Percentiles rank a stretch among this genome's conserved stretches.
Conservation (phyloP, 2,888 invertebrate species). For the Harpagoxenus sublaevis region DNA sequence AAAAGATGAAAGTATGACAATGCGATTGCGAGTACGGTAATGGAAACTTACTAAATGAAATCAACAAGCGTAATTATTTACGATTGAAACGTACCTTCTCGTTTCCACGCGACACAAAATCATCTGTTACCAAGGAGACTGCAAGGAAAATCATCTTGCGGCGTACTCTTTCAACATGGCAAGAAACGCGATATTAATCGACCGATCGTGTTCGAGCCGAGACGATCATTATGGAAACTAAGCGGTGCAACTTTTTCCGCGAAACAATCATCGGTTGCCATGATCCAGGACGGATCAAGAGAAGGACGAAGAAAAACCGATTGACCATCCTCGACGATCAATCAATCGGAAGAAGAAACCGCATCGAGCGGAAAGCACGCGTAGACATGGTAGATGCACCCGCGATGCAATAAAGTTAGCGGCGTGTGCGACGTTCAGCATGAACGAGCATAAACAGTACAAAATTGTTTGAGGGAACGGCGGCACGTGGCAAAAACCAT, state of each 20-base stretch:
- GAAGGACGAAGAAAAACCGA: constrained; percentile 64
- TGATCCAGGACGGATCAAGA: constrained; percentile 58
- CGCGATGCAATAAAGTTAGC: constrained; percentile 72
- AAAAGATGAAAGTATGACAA: not conserved
- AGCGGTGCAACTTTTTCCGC: constrained; percentile 64
- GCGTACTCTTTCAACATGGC: constrained; percentile 60
- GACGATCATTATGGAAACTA: constrained; percentile 71
- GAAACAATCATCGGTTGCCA: constrained; percentile 48
- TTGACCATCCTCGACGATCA: constrained; percentile 63
- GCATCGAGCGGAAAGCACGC: constrained; percentile 63
- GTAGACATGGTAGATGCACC: constrained; percentile 58
- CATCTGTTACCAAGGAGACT: constrained; percentile 21
- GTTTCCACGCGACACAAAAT: constrained; percentile 12
- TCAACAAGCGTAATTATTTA: constrained; percentile 25
- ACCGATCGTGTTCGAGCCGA: constrained; percentile 64
- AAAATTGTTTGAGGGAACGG: constrained; percentile 41
- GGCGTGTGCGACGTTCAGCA: constrained; percentile 59
- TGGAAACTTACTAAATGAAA: constrained; percentile 17
- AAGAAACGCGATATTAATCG: constrained; percentile 69
- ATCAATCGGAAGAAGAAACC: constrained; percentile 66
- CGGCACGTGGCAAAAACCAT: constrained; percentile 54
- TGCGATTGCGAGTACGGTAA: not conserved
- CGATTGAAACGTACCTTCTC: constrained; percentile 19
- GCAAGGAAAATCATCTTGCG: constrained; percentile 64
- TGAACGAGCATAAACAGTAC: constrained; percentile 62